Evolutionary conservation across 2,113 vertebrate species (phyloP).

Genomic region (Anoplopoma fimbria): DNA sequence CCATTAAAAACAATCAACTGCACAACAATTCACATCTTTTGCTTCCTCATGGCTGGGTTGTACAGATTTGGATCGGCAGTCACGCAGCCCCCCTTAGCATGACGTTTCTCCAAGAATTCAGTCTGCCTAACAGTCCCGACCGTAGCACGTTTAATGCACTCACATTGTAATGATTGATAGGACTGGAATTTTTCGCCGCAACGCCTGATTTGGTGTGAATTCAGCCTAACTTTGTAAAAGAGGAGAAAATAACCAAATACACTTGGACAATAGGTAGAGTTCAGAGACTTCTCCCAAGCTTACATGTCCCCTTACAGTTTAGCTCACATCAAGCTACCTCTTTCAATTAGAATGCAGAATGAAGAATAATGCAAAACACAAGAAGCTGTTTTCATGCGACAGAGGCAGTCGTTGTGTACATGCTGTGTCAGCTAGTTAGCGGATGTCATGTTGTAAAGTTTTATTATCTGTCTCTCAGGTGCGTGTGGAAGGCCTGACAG

Average conservation of each 20-base stretch:
- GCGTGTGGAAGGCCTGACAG: slow-evolving; percentile 95
- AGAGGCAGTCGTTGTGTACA: neutral
- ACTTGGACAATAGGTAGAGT: neutral
- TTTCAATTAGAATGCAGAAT: neutral
- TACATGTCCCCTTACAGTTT: neutral
- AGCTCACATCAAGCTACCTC: neutral
- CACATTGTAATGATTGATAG: neutral
- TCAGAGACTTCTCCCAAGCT: neutral
- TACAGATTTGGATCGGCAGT: neutral
- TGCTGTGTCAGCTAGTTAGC: neutral
- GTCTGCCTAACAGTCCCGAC: too few relatives aligned
- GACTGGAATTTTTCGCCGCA: neutral
- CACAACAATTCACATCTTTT: neutral
- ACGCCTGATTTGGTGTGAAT: neutral
- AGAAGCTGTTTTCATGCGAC: neutral
- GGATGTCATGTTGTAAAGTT: neutral
- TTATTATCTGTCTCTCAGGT: slow-evolving; percentile 83
- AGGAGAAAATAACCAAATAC: neutral
- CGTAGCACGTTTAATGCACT: too few relatives aligned
- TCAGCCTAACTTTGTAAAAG: neutral
- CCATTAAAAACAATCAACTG: neutral
- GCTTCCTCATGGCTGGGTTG: neutral
- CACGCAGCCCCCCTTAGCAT: neutral
- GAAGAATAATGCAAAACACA: neutral
- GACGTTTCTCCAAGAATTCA: neutral